These are phyloP conservation scores for Lasaia peninsularis DNA, from an alignment of 1,140 invertebrate species.

Conservation along the genomic window DNA sequence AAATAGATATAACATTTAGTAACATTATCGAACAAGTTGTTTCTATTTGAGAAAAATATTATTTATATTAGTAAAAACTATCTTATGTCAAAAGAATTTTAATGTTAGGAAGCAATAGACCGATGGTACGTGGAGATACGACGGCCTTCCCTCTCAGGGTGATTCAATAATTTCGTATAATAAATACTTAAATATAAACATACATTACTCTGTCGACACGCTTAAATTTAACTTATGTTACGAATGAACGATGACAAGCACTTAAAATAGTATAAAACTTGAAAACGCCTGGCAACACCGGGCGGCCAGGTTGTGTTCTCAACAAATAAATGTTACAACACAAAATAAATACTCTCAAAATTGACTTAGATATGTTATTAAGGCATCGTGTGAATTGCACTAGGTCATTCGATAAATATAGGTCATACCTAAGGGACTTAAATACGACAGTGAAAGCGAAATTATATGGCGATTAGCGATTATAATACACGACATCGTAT, in stretches of 20 bases:
- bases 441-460: conserved; percentile 73
- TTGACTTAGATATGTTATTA: conserved; percentile 77
- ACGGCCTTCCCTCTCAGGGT: conserved; percentile 27
- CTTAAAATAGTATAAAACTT: conserved; percentile 38
- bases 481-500: conserved; percentile 14
- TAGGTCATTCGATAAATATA: conserved; percentile 60
- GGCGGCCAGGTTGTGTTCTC: conserved; percentile 5
- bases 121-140: conserved; percentile 50
- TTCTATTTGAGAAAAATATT: conserved; percentile 63
- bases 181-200: conserved; percentile 68
- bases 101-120: conserved; percentile 59
- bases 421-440: conserved; percentile 53
- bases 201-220: conserved; percentile 59
- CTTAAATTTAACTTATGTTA: conserved; percentile 59
- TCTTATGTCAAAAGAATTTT: conserved; percentile 44
- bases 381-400: conserved; percentile 76
- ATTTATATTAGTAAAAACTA: conserved; percentile 70
- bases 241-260: conserved; percentile 58
- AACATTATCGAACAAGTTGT: conserved; percentile 58
- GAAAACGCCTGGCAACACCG: conserved; percentile 19
- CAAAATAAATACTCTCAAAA: conserved; percentile 53
- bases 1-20: conserved; percentile 72
- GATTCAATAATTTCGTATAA: conserved; percentile 31
- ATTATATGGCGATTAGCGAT: conserved; percentile 61
- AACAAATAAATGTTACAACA: conserved; percentile 44